These are phyloP conservation scores for Odocoileus hemionus DNA, from an alignment of 2,113 vertebrate species.

Conservation along the genomic window DNA sequence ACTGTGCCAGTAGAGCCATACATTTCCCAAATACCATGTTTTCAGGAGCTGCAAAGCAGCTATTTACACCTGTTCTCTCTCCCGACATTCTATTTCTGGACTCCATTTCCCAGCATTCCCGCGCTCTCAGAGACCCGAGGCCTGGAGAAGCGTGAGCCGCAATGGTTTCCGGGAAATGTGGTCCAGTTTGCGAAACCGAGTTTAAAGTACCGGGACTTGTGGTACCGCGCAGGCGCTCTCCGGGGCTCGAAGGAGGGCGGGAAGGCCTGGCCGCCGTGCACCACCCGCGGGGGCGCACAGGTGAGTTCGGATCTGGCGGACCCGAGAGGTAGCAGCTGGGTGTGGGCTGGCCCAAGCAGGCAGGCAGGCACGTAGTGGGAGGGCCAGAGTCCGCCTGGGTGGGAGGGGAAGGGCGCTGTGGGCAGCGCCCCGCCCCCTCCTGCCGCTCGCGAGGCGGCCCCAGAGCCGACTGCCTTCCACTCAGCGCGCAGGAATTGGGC, in stretches of 20 bases:
- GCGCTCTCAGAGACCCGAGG: no score
- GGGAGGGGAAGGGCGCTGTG: background rate
- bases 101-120: constrained; percentile 42
- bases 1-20: background rate
- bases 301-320: background rate
- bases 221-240: background rate
- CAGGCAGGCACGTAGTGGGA: background rate
- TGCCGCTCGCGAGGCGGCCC: background rate
- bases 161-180: background rate
- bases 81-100: background rate
- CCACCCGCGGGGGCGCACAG: background rate
- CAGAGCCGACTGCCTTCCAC: background rate
- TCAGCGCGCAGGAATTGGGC: background rate
- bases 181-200: background rate
- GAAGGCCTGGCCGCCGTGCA: rapidly evolving
- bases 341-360: background rate
- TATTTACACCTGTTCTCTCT: background rate
- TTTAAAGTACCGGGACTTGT: background rate
- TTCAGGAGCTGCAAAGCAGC: background rate
- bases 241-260: background rate
- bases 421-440: background rate
- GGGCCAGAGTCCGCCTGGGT: background rate
- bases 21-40: background rate
- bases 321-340: background rate
- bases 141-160: background rate